These are phyloP conservation scores for Psylliodes chrysocephalus DNA, from an alignment of 2,888 invertebrate genomes.

Conservation along the genomic window DNA sequence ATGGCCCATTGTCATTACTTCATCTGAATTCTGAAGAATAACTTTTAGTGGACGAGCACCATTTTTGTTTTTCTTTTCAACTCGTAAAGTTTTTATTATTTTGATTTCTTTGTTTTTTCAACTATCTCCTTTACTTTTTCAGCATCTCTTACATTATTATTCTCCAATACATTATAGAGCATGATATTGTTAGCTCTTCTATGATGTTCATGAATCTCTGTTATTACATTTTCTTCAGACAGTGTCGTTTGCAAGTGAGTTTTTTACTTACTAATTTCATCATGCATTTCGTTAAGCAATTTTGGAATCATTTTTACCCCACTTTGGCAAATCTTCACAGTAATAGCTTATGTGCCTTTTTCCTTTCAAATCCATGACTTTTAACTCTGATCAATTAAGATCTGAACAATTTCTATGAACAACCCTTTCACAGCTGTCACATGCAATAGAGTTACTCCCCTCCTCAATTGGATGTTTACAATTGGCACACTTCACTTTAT, in stretches of 20 bases:
- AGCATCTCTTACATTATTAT: neutral
- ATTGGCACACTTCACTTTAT: conserved; percentile 3
- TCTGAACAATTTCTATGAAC: no score
- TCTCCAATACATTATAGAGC: neutral
- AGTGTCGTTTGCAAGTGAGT: no score
- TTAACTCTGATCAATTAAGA: neutral
- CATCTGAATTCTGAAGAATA: no score
- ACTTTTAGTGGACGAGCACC: no score
- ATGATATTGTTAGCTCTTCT: neutral
- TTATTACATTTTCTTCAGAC: neutral
- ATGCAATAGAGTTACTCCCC: neutral
- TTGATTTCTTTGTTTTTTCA: no score
- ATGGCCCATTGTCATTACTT: no score
- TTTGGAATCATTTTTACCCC: neutral
- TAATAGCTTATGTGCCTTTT: neutral
- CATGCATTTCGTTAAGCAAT: neutral
- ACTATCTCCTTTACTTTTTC: conserved; percentile 3
- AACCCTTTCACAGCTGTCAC: conserved; percentile 3
- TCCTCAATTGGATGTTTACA: neutral
- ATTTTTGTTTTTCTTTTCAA: no score
- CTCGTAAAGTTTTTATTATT: no score
- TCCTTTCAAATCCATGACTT: no score
- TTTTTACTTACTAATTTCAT: no score
- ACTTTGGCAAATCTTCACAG: neutral
- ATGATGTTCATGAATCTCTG: neutral